Evolutionary conservation across 1,140 invertebrate genomes (phyloP).

Genomic region (Musca vetustissima): DNA sequence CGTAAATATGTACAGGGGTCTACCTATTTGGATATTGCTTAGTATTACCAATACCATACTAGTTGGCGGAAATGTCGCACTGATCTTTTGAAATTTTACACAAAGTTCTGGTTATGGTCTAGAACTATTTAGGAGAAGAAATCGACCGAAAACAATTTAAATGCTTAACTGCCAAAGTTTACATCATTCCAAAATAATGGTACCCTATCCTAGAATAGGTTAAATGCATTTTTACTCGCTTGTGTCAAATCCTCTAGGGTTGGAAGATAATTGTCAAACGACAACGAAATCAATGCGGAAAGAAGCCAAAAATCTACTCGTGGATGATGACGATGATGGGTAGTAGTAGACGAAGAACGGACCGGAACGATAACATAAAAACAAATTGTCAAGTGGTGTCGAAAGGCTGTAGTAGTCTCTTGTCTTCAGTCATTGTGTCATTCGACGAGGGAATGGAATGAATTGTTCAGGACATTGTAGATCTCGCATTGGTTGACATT

Average conservation of each 20-base stretch:
- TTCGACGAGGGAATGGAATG: background rate
- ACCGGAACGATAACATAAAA: background rate
- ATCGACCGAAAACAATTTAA: too few species aligned
- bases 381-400: slow-evolving; percentile 19
- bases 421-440: background rate
- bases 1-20: too few species aligned
- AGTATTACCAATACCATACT: too few species aligned
- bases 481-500: slow-evolving; percentile 15
- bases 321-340: background rate
- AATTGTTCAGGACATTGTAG: background rate
- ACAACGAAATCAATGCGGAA: slow-evolving; percentile 19
- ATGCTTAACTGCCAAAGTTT: too few species aligned
- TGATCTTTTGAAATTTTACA: too few species aligned
- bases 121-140: too few species aligned
- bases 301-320: slow-evolving; percentile 17
- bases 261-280: slow-evolving; percentile 20
- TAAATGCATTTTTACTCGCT: too few species aligned
- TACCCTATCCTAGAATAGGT: too few species aligned
- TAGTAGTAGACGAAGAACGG: background rate
- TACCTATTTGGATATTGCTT: too few species aligned
- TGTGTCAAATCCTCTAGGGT: slow-evolving; percentile 13
- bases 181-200: too few species aligned
- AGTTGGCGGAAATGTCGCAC: too few species aligned
- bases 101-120: too few species aligned
- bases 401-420: slow-evolving; percentile 3